A percentile compares a stretch with the other conserved stretches of the same genome.
Conservation (phyloP, 2,888 invertebrate species). For the Aleiodes alternator region DNA sequence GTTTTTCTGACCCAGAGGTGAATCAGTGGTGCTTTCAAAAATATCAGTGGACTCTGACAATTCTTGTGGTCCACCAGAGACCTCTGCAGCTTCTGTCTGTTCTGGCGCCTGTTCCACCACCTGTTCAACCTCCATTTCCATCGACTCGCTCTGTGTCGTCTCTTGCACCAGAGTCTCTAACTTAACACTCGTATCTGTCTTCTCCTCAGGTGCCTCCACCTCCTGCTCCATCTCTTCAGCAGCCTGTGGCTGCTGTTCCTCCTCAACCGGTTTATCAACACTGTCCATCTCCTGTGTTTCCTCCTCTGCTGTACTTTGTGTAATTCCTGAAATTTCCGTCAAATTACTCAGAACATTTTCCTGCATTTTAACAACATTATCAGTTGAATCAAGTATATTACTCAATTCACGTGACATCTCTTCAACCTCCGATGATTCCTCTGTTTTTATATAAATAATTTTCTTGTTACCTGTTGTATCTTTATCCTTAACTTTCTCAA, state of each 20-base stretch:
- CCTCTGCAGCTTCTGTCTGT: constrained; percentile 28
- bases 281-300: constrained; percentile 12
- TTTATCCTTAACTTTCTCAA: background rate
- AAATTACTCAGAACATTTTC: constrained; percentile 69
- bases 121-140: constrained; percentile 30
- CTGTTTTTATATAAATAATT: constrained; percentile 65
- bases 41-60: constrained; percentile 64
- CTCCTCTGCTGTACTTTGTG: constrained; percentile 7
- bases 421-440: constrained; percentile 64
- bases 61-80: constrained; percentile 48
- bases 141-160: too few species aligned
- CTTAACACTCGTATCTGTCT: background rate
- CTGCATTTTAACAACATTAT: constrained; percentile 71
- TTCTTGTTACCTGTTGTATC: constrained; percentile 65
- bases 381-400: constrained; percentile 70
- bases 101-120: constrained; percentile 41
- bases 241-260: constrained; percentile 46
- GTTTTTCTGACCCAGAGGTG: constrained; percentile 52
- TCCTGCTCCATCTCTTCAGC: constrained; percentile 42
- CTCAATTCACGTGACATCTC: constrained; percentile 72
- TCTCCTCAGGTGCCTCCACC: constrained; percentile 41
- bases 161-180: constrained; percentile 6
- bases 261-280: constrained; percentile 41
- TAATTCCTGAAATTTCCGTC: constrained; percentile 63
- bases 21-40: constrained; percentile 58